These are phyloP conservation scores for Latrodectus hesperus DNA, from an alignment of 2,888 invertebrate genomes.

Conservation along the genomic window DNA sequence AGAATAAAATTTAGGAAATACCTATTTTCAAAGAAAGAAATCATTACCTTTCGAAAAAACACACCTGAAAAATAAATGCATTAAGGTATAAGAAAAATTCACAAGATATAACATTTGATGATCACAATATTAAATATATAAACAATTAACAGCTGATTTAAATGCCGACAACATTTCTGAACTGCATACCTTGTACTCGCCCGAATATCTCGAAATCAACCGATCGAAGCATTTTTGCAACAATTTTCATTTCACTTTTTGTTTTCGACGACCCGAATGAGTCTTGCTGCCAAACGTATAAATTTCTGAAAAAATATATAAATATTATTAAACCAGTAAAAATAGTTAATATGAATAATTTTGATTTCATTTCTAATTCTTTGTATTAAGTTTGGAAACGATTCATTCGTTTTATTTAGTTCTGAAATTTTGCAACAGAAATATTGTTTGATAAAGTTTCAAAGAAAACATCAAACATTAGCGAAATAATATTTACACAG, in stretches of 20 bases:
- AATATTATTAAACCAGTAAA: slow-evolving; percentile 29
- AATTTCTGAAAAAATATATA: slow-evolving; percentile 3
- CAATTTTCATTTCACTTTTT: slow-evolving; percentile 35
- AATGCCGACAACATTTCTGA: neutral
- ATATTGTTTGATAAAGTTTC: too few relatives aligned
- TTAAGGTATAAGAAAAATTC: neutral
- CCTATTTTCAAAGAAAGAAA: neutral
- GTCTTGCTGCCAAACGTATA: slow-evolving; percentile 33
- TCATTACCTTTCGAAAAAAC: slow-evolving; percentile 56
- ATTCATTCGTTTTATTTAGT: too few relatives aligned
- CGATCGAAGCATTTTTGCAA: slow-evolving; percentile 52
- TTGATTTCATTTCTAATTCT: slow-evolving; percentile 2
- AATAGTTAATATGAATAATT: neutral
- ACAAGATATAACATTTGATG: neutral
- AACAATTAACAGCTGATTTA: neutral
- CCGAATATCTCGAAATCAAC: slow-evolving; percentile 65
- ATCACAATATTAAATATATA: neutral
- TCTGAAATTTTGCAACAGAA: too few relatives aligned
- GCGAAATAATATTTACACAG: too few relatives aligned
- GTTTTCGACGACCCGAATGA: neutral
- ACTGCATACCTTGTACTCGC: slow-evolving; percentile 41
- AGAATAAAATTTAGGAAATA: neutral
- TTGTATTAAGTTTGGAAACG: too few relatives aligned
- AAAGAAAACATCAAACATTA: too few relatives aligned
- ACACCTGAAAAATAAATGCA: slow-evolving; percentile 44